Evolutionary conservation across 2,113 vertebrate genomes (phyloP).

Genomic region (Rhagologus leucostigma): DNA sequence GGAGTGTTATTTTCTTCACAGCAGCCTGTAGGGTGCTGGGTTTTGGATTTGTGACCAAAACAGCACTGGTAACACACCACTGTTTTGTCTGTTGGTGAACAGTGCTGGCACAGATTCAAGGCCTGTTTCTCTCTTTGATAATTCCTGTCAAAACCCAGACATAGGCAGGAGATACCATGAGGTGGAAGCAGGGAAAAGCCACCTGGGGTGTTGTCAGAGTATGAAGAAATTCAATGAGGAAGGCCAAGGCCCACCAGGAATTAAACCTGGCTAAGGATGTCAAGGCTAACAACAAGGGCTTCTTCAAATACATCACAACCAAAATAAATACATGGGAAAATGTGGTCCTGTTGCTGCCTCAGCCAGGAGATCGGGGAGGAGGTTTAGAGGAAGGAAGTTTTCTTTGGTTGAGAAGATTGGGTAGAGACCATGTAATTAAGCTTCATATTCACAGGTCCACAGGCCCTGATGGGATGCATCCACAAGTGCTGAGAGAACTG

Average conservation of each 20-base stretch:
- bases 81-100: neutral
- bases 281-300: neutral
- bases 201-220: neutral
- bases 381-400: neutral
- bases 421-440: neutral
- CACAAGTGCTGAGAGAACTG: neutral
- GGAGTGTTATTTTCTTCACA: neutral
- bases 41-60: neutral
- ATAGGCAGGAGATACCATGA: neutral
- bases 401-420: neutral
- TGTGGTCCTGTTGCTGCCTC: neutral
- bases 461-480: neutral
- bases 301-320: neutral
- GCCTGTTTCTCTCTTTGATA: neutral
- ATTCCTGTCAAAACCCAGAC: neutral
- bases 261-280: neutral
- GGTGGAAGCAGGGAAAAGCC: neutral
- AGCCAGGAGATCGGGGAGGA: fast-evolving
- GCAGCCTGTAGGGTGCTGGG: neutral
- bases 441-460: neutral
- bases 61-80: neutral
- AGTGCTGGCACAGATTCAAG: neutral
- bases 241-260: neutral
- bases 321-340: neutral
- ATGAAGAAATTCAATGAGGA: neutral